phyloP scores from a whole-genome alignment of 2,797 vertebrate species.

The Menidia menidia region DNA sequence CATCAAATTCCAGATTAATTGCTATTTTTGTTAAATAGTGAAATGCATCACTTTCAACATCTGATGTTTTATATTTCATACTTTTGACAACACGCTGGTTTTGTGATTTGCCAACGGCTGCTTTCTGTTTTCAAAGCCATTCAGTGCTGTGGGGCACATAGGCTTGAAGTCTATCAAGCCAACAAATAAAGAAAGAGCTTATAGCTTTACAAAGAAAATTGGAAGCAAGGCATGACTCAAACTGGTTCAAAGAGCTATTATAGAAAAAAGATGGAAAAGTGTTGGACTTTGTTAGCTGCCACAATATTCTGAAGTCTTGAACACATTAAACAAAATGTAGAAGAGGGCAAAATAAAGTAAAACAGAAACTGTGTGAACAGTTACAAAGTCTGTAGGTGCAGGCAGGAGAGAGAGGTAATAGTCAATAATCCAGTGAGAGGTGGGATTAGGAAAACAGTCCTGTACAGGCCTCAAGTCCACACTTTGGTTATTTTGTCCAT shows the following conservation, averaged over 20 bases:
- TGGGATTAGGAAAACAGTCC: background rate
- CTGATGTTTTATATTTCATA: too few species aligned
- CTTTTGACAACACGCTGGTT: too few species aligned
- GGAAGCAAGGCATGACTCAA: background rate
- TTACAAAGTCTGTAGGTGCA: background rate
- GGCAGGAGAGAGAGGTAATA: background rate
- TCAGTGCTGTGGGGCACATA: too few species aligned
- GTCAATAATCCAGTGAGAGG: background rate
- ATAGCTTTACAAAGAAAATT: background rate
- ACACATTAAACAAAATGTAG: background rate
- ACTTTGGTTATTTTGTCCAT: slow-evolving; percentile 32
- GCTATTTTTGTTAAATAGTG: too few species aligned
- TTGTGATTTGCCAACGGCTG: too few species aligned
- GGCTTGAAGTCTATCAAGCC: background rate
- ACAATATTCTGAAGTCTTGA: background rate
- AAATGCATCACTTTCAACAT: too few species aligned
- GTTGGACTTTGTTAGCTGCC: background rate
- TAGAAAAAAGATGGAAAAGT: background rate
- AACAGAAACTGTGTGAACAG: background rate
- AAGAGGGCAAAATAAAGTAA: background rate
- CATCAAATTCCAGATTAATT: too few species aligned
- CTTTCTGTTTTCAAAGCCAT: too few species aligned
- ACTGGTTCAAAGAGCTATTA: background rate
- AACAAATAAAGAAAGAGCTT: background rate
- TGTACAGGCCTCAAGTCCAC: background rate